Conservation (phyloP, 2,888 invertebrate genomes). For the Pheosia tremula region DNA sequence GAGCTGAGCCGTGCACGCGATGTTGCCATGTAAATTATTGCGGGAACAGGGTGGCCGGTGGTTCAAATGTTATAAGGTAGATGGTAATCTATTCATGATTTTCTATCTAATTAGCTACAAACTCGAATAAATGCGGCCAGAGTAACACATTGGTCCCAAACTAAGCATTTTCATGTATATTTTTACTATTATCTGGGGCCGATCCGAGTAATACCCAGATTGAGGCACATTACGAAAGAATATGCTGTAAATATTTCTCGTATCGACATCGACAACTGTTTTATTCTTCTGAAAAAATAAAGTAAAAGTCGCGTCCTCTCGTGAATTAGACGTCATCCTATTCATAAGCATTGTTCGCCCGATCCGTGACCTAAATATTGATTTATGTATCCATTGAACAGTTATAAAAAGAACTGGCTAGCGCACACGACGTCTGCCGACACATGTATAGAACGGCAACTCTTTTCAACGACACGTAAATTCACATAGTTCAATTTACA, state of each 20-base stretch:
- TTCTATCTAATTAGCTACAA: too few relatives aligned
- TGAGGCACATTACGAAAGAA: too few relatives aligned
- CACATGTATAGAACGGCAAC: neutral
- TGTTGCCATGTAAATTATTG: conserved; percentile 26
- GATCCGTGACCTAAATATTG: conserved; percentile 56
- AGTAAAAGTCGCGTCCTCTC: neutral
- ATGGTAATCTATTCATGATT: too few relatives aligned
- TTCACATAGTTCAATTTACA: neutral
- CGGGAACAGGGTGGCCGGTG: neutral
- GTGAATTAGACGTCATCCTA: neutral
- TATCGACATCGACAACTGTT: too few relatives aligned
- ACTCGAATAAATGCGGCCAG: too few relatives aligned
- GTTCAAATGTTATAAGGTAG: neutral
- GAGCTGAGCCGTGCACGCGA: conserved; percentile 36
- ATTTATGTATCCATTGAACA: conserved; percentile 29
- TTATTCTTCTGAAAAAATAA: neutral
- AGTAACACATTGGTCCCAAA: too few relatives aligned
- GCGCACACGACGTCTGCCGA: neutral
- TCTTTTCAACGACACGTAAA: neutral
- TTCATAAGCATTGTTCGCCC: conserved; percentile 17
- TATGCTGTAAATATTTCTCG: too few relatives aligned
- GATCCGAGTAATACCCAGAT: too few relatives aligned
- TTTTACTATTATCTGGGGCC: too few relatives aligned
- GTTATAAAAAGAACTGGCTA: conserved; percentile 4
- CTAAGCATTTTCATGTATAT: too few relatives aligned